Conservation (phyloP, 1,140 invertebrate genomes). For the Rhizoglyphus robini region DNA sequence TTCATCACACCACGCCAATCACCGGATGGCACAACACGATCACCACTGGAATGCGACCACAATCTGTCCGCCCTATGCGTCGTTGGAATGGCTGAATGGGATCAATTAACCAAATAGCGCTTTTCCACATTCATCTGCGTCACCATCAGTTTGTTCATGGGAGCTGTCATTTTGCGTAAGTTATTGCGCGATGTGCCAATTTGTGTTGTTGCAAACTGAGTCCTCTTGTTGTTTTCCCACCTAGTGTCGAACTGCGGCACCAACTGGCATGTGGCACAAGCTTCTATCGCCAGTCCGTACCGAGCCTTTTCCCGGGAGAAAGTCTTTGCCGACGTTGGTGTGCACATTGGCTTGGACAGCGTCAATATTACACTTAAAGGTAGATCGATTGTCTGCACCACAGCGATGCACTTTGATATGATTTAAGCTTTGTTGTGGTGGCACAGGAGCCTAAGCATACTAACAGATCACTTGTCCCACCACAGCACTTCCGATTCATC, state of each 20-base stretch:
- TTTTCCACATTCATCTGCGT: conserved; percentile 78
- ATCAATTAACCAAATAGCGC: conserved; percentile 13
- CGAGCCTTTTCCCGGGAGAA: conserved; percentile 79
- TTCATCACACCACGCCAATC: no score
- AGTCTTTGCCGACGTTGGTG: conserved; percentile 69
- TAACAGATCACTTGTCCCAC: no score
- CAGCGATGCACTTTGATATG: no score
- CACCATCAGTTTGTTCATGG: conserved; percentile 76
- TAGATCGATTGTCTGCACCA: conserved; percentile 41
- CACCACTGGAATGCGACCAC: not conserved
- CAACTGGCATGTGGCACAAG: conserved; percentile 78
- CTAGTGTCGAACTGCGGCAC: conserved; percentile 77
- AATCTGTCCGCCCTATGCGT: not conserved
- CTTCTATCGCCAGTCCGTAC: conserved; percentile 70
- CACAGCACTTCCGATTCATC: conserved; percentile 51
- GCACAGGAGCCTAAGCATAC: no score
- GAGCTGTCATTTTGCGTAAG: conserved; percentile 77
- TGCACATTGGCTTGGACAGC: conserved; percentile 80
- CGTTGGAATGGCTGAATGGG: no score
- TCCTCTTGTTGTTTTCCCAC: conserved; percentile 31
- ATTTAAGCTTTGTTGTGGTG: no score
- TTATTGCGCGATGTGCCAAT: conserved; percentile 25
- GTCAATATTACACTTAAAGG: conserved; percentile 89
- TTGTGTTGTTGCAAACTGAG: not conserved
- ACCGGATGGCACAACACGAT: no score